Percentiles rank a stretch among this genome's conserved stretches.
Evolutionary conservation across 2,113 vertebrate genomes (phyloP).

Genomic region (Carlito syrichta): DNA sequence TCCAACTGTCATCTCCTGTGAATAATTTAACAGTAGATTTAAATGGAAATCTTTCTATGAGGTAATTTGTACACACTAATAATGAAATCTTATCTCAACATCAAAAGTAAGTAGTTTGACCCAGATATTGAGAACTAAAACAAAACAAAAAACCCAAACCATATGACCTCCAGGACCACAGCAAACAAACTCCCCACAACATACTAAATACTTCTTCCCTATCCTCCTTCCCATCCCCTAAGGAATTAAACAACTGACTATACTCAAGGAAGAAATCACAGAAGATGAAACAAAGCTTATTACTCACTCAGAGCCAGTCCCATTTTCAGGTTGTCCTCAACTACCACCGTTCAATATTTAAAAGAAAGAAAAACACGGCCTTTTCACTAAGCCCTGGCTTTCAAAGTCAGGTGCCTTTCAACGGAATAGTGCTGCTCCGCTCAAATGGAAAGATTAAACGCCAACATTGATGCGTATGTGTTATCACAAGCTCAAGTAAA

Average conservation of each 20-base stretch:
- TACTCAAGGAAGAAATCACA: background rate
- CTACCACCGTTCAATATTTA: background rate
- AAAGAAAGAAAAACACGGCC: background rate
- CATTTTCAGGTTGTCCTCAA: background rate
- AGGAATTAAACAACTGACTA: background rate
- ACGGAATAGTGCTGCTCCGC: background rate
- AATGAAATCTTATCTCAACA: slow-evolving; percentile 9
- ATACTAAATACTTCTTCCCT: background rate
- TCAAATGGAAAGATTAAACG: background rate
- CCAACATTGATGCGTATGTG: background rate
- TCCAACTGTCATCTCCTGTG: slow-evolving; percentile 81
- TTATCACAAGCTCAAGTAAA: background rate
- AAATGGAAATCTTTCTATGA: slow-evolving; percentile 64
- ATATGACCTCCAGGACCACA: background rate
- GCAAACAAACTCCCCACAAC: background rate
- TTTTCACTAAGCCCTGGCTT: background rate
- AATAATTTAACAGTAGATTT: slow-evolving; percentile 88
- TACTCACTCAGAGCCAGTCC: background rate
- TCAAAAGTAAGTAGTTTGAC: background rate
- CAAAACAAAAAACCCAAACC: background rate
- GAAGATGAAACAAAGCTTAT: background rate
- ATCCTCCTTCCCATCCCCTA: no score
- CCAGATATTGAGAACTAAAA: background rate
- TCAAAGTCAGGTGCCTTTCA: background rate
- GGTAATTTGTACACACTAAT: slow-evolving; percentile 33